phyloP scores from a whole-genome alignment of 2,797 vertebrate species.

The Botia almorhae region DNA sequence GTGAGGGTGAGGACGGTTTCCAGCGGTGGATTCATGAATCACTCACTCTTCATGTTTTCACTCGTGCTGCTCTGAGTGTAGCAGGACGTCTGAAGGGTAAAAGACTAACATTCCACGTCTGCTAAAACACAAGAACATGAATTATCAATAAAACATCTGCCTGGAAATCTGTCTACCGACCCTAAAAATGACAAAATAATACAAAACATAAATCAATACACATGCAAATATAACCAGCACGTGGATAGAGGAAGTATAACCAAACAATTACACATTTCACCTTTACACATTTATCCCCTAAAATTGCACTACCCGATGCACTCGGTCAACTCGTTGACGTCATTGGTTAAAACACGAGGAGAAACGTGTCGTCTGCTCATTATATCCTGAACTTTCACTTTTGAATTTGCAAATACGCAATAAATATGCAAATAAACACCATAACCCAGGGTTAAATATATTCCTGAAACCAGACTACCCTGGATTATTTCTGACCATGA shows the following conservation, averaged over 20 bases:
- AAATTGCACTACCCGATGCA: too few species aligned
- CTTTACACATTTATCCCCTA: background rate
- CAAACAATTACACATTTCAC: background rate
- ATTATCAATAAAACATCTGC: slow-evolving; percentile 4
- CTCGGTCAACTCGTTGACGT: too few species aligned
- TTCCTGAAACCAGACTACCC: too few species aligned
- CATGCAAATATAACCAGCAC: background rate
- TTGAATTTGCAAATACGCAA: too few species aligned
- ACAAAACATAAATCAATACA: background rate
- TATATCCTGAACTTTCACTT: too few species aligned
- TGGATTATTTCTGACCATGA: too few species aligned
- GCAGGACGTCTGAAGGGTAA: background rate
- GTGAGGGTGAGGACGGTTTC: slow-evolving; percentile 53
- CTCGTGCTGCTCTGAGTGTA: background rate
- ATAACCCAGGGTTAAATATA: too few species aligned
- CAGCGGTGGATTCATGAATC: slow-evolving; percentile 16
- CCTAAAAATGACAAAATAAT: background rate
- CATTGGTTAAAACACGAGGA: too few species aligned
- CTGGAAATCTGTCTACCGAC: background rate
- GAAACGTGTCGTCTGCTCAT: too few species aligned
- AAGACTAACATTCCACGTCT: background rate
- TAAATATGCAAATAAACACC: too few species aligned
- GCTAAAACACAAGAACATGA: background rate
- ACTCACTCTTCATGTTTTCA: background rate
- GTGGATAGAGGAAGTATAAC: too few species aligned